A percentile compares a stretch with the other conserved stretches of the same genome.
These are phyloP conservation scores for Paramormyrops kingsleyae DNA, from an alignment of 2,113 vertebrate species.

Conservation along the genomic window DNA sequence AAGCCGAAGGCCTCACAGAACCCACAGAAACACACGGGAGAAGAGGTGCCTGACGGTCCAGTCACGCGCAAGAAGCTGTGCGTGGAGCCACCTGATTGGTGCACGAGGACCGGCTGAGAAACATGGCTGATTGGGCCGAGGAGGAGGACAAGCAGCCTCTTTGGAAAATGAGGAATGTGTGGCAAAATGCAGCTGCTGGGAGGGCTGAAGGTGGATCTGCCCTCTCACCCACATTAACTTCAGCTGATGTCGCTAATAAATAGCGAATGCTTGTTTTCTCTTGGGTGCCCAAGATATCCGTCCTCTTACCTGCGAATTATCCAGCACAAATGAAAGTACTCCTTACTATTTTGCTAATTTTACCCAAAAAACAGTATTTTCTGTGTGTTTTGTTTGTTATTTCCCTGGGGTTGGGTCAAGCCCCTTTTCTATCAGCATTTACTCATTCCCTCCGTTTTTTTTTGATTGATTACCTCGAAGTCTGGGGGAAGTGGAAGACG, in stretches of 20 bases:
- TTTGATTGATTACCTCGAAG: neutral
- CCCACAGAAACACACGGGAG: constrained; percentile 49
- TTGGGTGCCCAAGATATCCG: neutral
- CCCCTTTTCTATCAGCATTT: neutral
- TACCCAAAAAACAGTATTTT: neutral
- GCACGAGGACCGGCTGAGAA: constrained; percentile 47
- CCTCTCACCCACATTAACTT: neutral
- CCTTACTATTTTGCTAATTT: neutral
- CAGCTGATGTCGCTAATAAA: neutral
- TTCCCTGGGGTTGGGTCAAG: neutral
- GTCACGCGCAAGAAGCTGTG: constrained; percentile 28
- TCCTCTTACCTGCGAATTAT: neutral
- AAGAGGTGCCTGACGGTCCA: constrained; percentile 43
- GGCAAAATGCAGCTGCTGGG: neutral
- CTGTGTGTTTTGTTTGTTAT: neutral
- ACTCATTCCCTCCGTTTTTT: neutral
- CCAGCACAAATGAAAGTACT: constrained; percentile 29
- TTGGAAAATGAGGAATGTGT: neutral
- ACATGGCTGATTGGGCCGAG: constrained; percentile 46
- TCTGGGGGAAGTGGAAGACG: neutral
- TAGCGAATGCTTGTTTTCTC: neutral
- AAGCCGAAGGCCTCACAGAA: neutral
- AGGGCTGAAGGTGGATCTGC: neutral
- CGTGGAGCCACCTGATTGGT: constrained; percentile 47
- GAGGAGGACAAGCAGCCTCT: neutral